phyloP scores from a whole-genome alignment of 2,113 vertebrate genomes.

The Castor canadensis region DNA sequence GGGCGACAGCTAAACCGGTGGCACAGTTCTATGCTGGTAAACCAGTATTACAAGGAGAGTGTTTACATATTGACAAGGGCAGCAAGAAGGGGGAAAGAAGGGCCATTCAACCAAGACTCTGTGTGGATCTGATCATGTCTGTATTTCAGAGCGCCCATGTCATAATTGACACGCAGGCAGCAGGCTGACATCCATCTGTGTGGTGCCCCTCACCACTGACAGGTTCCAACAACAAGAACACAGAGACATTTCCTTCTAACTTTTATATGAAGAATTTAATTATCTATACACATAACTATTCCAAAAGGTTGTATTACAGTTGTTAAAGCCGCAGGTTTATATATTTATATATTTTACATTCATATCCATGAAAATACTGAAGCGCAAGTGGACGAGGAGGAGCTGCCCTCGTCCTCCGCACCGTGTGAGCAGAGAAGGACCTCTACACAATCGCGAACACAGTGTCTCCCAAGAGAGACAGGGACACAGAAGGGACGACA shows the following conservation, averaged over 20 bases:
- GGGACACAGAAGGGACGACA: constrained; percentile 37
- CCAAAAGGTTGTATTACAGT: constrained; percentile 92
- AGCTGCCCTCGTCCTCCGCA: constrained; percentile 76
- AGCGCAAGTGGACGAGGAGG: constrained; percentile 80
- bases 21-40: not conserved
- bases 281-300: constrained; percentile 91
- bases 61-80: not conserved
- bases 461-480: constrained; percentile 40
- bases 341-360: constrained; percentile 93
- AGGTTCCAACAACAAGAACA: constrained; percentile 82
- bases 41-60: not conserved
- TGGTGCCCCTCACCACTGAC: not conserved
- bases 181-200: not conserved
- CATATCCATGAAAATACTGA: constrained; percentile 88
- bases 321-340: constrained; percentile 91
- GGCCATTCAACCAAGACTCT: not conserved
- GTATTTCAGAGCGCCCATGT: not conserved
- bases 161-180: rapidly evolving
- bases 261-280: constrained; percentile 94
- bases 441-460: constrained; percentile 63
- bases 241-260: constrained; percentile 85
- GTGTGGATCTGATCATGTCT: not conserved
- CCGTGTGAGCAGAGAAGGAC: constrained; percentile 63
- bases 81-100: not conserved
- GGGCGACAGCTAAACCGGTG: rapidly evolving